Conservation (phyloP, 2,113 vertebrate genomes). For the Corythaixoides concolor region DNA sequence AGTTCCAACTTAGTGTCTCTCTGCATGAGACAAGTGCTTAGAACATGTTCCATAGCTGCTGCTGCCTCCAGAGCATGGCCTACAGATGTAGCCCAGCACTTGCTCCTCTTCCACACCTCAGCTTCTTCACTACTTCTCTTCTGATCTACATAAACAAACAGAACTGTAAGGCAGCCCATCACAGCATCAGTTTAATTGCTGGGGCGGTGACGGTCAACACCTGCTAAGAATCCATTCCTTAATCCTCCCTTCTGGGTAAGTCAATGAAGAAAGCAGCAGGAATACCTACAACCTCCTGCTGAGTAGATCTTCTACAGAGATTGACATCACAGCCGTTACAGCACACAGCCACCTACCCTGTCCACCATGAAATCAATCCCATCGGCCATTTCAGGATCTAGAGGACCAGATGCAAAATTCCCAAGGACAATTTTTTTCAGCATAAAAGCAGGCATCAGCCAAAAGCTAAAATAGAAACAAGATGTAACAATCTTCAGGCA, state of each 20-base stretch:
- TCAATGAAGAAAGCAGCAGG: neutral
- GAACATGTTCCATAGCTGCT: neutral
- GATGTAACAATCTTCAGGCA: neutral
- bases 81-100: neutral
- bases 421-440: conserved; percentile 97
- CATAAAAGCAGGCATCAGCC: conserved; percentile 98
- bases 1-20: neutral
- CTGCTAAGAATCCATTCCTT: neutral
- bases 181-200: neutral
- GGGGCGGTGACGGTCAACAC: neutral
- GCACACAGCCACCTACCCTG: conserved; percentile 78
- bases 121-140: neutral
- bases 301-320: neutral
- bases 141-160: neutral
- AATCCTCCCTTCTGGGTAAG: neutral
- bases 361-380: conserved; percentile 99
- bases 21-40: neutral
- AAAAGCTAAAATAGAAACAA: conserved; percentile 84
- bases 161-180: neutral
- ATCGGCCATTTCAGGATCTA: conserved; percentile 94
- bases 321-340: neutral
- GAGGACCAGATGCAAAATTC: conserved; percentile 94
- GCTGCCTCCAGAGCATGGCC: neutral
- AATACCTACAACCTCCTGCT: neutral
- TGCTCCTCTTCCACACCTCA: neutral